Evolutionary conservation across 2,888 invertebrate species (phyloP).

Genomic region (Tetragonula carbonaria): DNA sequence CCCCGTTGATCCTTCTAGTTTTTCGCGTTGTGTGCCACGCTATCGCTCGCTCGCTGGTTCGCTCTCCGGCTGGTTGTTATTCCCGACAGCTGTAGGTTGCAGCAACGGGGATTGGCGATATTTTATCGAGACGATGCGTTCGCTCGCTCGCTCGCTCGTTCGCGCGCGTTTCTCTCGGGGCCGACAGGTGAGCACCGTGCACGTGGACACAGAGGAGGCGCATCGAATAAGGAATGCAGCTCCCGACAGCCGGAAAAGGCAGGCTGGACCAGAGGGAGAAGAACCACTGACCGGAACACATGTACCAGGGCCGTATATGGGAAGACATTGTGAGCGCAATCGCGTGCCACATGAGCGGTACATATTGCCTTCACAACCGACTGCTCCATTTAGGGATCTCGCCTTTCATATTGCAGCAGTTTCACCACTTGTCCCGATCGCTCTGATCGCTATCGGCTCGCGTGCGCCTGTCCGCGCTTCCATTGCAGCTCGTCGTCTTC

Average conservation of each 20-base stretch:
- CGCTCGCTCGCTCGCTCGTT: neutral
- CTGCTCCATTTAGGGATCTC: conserved; percentile 70
- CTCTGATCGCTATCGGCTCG: conserved; percentile 30
- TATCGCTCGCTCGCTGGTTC: conserved; percentile 36
- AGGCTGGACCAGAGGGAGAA: conserved; percentile 67
- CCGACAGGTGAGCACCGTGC: conserved; percentile 68
- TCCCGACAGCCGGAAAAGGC: conserved; percentile 74
- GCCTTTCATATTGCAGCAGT: conserved; percentile 68
- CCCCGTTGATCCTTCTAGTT: neutral
- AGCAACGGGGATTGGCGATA: conserved; percentile 61
- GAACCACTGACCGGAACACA: conserved; percentile 78
- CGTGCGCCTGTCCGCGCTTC: neutral
- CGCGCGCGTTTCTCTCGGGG: conserved; percentile 59
- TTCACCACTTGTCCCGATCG: conserved; percentile 57
- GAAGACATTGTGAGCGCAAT: conserved; percentile 75
- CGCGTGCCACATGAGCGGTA: conserved; percentile 71
- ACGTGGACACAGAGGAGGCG: conserved; percentile 72
- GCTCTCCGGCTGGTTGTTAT: conserved; percentile 55
- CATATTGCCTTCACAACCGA: conserved; percentile 72
- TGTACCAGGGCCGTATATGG: conserved; percentile 77
- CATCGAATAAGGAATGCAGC: conserved; percentile 75
- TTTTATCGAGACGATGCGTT: conserved; percentile 59
- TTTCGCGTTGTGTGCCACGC: conserved; percentile 22
- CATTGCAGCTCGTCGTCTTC: neutral
- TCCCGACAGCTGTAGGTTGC: conserved; percentile 64